Evolutionary conservation across 2,113 vertebrate species (phyloP), one percentile per base, ranked within the genome.

Genomic region (Amazona vittata): DNA sequence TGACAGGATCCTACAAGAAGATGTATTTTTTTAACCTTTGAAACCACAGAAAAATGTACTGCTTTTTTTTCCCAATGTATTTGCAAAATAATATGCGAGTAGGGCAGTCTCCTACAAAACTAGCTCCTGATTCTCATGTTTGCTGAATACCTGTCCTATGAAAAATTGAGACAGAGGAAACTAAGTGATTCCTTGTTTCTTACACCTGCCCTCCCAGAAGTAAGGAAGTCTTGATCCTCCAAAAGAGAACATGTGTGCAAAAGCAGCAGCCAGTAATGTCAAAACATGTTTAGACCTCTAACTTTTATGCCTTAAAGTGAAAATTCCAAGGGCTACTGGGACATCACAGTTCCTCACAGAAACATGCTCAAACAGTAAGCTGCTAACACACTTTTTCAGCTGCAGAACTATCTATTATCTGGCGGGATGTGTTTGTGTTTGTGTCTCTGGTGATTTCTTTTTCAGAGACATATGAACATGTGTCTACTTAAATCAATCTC

Each of bases 191-290:
- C 5, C 19, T 93, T 63, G 11, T 7, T 86, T 86, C 20, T n/a
- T 11, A 39, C 1, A 3, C 7, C 12, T 10, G 5, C 5, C 12
- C 12, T 19, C 3, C 9, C 2, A 25, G 60, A 59, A 33, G 2
- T 9, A 69, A 59, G 17, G 26, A 89, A 74, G 9, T 4, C 8
- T 67, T 46, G 29, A 50, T 84, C 17, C 24, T 68, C 52, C 29
- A 60, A 25, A 83, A 17, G 6, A 63, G 33, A 87, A 46, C 5
- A 64, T 24, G 6, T 16, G 1, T 39, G 46, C 37, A 35, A 67
- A 89, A 47, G 17, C 35, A 64, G 18, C 29, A 70, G 41, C 31
- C 17, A 28, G 18, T 41, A 57, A 33, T n/a, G 20, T 67, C 69
- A 86, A 91, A 89, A 37, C 25, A 60, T 5, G 0, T 21, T 70